Evolutionary conservation across 2,113 vertebrate species (phyloP).

Genomic region (Podarcis muralis): DNA sequence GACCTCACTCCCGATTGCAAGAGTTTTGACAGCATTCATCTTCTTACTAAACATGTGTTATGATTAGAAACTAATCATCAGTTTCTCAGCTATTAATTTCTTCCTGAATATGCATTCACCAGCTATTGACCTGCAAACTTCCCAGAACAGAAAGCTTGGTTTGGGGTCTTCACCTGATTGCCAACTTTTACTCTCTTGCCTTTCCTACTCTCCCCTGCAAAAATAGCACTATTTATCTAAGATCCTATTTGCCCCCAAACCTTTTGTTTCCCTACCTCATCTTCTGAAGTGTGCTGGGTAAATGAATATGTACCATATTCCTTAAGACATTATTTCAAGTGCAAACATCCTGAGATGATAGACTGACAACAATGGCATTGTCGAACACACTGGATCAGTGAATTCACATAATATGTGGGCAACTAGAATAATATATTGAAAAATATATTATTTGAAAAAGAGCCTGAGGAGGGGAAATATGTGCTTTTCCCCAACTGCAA

Average conservation of each 20-base stretch:
- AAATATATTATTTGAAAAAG: too few relatives aligned
- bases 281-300: not conserved
- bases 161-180: not conserved
- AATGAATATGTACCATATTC: not conserved
- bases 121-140: not conserved
- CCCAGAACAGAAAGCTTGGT: not conserved
- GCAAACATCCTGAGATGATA: not conserved
- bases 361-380: not conserved
- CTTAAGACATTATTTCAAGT: not conserved
- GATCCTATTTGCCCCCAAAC: not conserved
- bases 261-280: not conserved
- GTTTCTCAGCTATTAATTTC: not conserved
- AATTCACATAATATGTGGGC: not conserved
- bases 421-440: not conserved
- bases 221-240: not conserved
- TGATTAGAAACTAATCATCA: not conserved
- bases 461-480: not conserved
- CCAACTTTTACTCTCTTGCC: not conserved
- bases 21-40: not conserved
- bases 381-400: not conserved
- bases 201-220: not conserved
- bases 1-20: not conserved
- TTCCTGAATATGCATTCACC: not conserved
- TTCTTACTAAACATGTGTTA: not conserved
- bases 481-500: not conserved